Percentiles rank a stretch among this genome's conserved stretches.
Conservation (phyloP, 2,888 invertebrate genomes). For the Kuschelorhynchus macadamiae region DNA sequence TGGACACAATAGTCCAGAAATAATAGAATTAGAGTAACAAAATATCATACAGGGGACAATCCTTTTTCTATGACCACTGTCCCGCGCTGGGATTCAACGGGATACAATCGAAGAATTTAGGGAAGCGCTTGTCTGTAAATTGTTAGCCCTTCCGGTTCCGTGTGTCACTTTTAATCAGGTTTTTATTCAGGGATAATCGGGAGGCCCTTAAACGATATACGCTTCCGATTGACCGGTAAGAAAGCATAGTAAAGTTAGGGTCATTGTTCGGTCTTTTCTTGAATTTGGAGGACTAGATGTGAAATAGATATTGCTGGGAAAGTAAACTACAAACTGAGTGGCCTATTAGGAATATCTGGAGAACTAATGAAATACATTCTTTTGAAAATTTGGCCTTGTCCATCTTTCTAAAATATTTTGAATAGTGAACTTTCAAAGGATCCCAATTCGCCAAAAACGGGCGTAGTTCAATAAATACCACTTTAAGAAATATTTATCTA, state of each 20-base stretch:
- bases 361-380: too few relatives aligned
- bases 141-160: slow-evolving; percentile 42
- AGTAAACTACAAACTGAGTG: too few relatives aligned
- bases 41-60: slow-evolving; percentile 37
- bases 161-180: slow-evolving; percentile 44
- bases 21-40: slow-evolving; percentile 42
- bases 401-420: too few relatives aligned
- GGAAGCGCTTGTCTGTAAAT: slow-evolving; percentile 35
- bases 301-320: slow-evolving; percentile 1
- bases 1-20: slow-evolving; percentile 37
- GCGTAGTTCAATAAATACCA: too few relatives aligned
- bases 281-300: background rate
- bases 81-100: slow-evolving; percentile 17
- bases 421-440: too few relatives aligned
- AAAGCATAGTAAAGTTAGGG: background rate
- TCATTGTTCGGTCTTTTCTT: background rate
- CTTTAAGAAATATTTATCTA: too few relatives aligned
- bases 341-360: too few relatives aligned
- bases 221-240: slow-evolving; percentile 36
- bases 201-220: slow-evolving; percentile 16
- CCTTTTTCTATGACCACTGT: slow-evolving; percentile 43
- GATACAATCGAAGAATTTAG: slow-evolving; percentile 36
- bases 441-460: too few relatives aligned
- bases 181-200: slow-evolving; percentile 38
- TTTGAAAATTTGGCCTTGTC: too few relatives aligned